Percentiles rank a stretch among this genome's conserved stretches.
Evolutionary conservation across 2,888 invertebrate genomes (phyloP).

Genomic region (Rhaphigaster nebulosa): DNA sequence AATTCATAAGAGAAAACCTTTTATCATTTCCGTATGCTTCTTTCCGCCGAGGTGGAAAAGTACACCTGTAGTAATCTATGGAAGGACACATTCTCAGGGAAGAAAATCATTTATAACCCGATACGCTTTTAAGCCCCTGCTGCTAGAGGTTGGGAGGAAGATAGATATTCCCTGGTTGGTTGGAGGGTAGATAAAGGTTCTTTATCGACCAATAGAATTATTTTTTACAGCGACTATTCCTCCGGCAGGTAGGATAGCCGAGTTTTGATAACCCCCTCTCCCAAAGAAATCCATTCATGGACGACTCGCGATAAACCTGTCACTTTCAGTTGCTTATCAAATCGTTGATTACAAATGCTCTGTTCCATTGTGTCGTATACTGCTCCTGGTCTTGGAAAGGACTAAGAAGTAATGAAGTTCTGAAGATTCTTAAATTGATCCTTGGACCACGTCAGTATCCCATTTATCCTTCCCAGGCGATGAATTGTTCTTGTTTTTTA

Average conservation of each 20-base stretch:
- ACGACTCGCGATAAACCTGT: neutral
- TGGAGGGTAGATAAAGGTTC: constrained; percentile 31
- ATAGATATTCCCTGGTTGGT: neutral
- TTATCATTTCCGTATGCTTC: neutral
- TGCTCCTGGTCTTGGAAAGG: neutral
- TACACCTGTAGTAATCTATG: neutral
- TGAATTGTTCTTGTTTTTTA: too few species aligned
- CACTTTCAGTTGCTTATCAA: neutral
- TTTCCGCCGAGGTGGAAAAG: neutral
- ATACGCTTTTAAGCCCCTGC: constrained; percentile 43
- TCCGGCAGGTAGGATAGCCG: neutral
- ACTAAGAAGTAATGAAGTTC: neutral
- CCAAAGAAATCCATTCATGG: constrained; percentile 29
- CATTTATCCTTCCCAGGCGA: too few species aligned
- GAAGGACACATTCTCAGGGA: neutral
- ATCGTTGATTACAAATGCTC: constrained; percentile 8
- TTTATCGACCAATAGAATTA: constrained; percentile 43
- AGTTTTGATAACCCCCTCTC: neutral
- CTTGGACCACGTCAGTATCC: neutral
- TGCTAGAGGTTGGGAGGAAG: neutral
- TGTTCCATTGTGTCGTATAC: neutral
- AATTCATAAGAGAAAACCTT: neutral
- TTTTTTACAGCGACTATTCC: constrained; percentile 3
- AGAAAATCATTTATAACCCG: constrained; percentile 44
- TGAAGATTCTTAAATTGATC: neutral